Base-by-base conservation (phyloP, 2,888 invertebrate genomes). In the Drosophila antonietae region DNA sequence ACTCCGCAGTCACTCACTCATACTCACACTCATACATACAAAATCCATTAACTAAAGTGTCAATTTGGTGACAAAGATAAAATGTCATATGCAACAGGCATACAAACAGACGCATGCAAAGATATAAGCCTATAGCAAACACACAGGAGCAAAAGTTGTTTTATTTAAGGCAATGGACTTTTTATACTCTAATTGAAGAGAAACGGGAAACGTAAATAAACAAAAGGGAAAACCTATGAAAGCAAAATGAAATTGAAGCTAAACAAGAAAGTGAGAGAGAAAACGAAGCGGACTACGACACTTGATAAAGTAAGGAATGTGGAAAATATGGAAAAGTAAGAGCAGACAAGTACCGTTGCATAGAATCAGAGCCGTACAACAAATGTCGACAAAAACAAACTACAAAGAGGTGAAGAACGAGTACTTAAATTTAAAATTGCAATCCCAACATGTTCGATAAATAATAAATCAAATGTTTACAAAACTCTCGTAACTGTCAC, bases 31-130 rank as follows among this genome's bases (percentile, higher is more conserved):
- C 77, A 80, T 88, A 82, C 82, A 88, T 74, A 87, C 79, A 81
- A 89, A 88, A 88, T 80, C 89, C 90, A 91, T 90, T 90, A 91
- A 91, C 90, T 91, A 89, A 91, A 91, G 91, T 90, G 91, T 91
- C 90, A 91, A 91, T 91, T 91, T 91, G 90, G 90, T 91, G 91
- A 91, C 91, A 91, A 82, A 90, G 91, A 90, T 90, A 91, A 91
- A 90, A 91, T 80, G 90, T 83, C 85, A 89, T 76, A 76, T 64
- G 58, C 58, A 55, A 75, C 69, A 60, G 41, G 53, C 73, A 78
- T 64, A 70, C 74, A 71, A 61, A 49, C 53, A 53, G 72, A 78
- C 67, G 64, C 73, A 71, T 58, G 61, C 60, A 51, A 3, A 41
- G 20, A 2, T 53, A 55, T 59, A 61, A 51, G 64, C 31, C 47